A percentile compares a stretch with the other conserved stretches of the same genome.
Conservation (phyloP, 2,113 vertebrate genomes). For the Anhinga anhinga region DNA sequence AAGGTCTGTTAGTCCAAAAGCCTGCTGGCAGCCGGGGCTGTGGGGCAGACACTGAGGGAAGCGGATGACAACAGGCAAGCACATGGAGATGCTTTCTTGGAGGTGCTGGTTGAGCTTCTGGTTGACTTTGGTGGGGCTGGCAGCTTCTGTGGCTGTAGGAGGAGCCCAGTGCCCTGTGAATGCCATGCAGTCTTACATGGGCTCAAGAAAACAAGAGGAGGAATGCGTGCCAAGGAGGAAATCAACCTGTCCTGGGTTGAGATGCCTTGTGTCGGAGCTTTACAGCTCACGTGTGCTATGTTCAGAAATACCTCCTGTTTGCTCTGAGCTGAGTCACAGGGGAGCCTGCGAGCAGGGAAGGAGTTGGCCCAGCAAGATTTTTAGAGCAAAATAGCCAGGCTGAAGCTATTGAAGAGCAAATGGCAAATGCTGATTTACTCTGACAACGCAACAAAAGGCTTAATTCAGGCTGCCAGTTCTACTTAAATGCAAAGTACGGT, state of each 20-base stretch:
- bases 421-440: not conserved
- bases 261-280: not conserved
- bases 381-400: not conserved
- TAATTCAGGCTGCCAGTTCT: not conserved
- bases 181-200: rapidly evolving
- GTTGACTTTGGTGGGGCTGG: not conserved
- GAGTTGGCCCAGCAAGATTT: not conserved
- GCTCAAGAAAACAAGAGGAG: not conserved
- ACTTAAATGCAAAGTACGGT: not conserved
- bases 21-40: not conserved
- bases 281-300: not conserved
- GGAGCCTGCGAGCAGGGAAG: not conserved
- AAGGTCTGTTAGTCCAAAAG: not conserved
- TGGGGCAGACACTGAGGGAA: not conserved
- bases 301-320: not conserved
- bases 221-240: not conserved
- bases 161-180: not conserved
- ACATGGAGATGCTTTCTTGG: not conserved
- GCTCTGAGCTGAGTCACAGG: not conserved
- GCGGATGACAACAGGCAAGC: not conserved
- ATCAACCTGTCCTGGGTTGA: not conserved
- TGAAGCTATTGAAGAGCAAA: not conserved
- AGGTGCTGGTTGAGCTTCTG: not conserved
- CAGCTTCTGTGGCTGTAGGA: not conserved
- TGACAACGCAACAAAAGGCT: constrained; percentile 16